These are phyloP conservation scores for Clarias gariepinus DNA, from an alignment of 2,113 vertebrate genomes.

Conservation along the genomic window DNA sequence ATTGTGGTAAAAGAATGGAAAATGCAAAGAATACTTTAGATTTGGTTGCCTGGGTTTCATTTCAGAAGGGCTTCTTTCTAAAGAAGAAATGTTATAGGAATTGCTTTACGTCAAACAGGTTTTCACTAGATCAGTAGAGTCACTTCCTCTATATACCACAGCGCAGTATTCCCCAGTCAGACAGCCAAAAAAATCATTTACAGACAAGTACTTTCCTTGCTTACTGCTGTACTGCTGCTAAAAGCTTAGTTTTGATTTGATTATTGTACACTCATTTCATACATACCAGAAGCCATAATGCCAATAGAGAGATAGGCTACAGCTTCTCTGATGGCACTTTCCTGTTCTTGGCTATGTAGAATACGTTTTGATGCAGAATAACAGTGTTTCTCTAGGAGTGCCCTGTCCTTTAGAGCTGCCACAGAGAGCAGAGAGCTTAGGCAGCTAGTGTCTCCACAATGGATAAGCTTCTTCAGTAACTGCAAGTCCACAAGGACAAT, in stretches of 20 bases:
- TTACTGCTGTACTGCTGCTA: not conserved
- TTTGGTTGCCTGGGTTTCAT: not conserved
- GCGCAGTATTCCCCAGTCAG: constrained; percentile 4
- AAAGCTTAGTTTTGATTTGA: not conserved
- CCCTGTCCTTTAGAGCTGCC: constrained; percentile 75
- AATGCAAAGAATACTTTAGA: not conserved
- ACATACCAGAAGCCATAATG: constrained; percentile 85
- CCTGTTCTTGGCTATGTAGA: constrained; percentile 66
- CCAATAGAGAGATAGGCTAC: constrained; percentile 88
- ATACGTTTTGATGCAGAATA: constrained; percentile 77
- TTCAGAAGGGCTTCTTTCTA: not conserved
- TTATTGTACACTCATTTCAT: not conserved
- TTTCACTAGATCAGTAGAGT: constrained; percentile 19
- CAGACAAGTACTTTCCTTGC: not conserved
- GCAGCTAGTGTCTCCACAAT: constrained; percentile 82
- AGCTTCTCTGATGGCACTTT: constrained; percentile 77
- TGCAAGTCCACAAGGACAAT: constrained; percentile 52
- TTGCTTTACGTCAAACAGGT: constrained; percentile 13
- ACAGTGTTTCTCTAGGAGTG: constrained; percentile 80
- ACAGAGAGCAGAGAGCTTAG: constrained; percentile 80
- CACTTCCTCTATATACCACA: constrained; percentile 39
- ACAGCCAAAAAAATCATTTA: not conserved
- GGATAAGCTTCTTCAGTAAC: constrained; percentile 87
- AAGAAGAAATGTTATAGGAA: constrained; percentile 9
- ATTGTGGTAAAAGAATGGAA: not conserved